Percentiles rank a stretch among this genome's conserved stretches.
phyloP scores from a whole-genome alignment of 1,140 invertebrate species.

The Argopecten irradians region DNA sequence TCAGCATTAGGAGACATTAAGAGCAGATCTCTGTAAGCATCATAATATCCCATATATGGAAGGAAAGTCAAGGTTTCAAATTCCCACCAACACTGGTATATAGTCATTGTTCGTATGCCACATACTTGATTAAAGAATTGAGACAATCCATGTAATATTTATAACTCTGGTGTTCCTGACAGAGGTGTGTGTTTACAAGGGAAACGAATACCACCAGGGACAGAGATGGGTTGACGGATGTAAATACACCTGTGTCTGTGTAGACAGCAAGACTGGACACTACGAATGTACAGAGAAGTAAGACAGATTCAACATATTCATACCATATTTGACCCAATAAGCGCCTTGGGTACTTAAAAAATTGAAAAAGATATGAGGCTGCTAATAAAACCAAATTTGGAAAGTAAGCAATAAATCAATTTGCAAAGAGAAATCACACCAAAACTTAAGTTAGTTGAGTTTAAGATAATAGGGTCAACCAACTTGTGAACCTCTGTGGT shows the following conservation, averaged over 20 bases:
- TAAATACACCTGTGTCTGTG: conserved; percentile 62
- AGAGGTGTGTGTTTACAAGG: conserved; percentile 62
- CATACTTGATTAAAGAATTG: neutral
- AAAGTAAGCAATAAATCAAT: too few relatives aligned
- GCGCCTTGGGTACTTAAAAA: too few relatives aligned
- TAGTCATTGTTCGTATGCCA: neutral
- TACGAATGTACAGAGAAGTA: conserved; percentile 64
- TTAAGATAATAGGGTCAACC: too few relatives aligned
- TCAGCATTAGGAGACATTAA: neutral
- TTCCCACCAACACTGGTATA: neutral
- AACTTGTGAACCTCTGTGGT: neutral
- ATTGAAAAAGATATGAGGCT: neutral
- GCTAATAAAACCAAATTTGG: too few relatives aligned
- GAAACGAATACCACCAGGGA: conserved; percentile 56
- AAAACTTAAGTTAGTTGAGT: too few relatives aligned
- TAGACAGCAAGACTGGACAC: conserved; percentile 57
- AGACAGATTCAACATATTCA: neutral
- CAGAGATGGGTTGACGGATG: conserved; percentile 66
- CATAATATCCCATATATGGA: too few relatives aligned
- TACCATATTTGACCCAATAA: neutral
- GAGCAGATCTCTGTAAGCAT: too few relatives aligned
- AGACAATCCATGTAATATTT: too few relatives aligned
- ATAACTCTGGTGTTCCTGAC: conserved; percentile 12
- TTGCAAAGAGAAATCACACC: too few relatives aligned
- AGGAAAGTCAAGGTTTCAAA: too few relatives aligned